Conservation (phyloP, 2,797 vertebrate species). For the Taeniopygia guttata region DNA sequence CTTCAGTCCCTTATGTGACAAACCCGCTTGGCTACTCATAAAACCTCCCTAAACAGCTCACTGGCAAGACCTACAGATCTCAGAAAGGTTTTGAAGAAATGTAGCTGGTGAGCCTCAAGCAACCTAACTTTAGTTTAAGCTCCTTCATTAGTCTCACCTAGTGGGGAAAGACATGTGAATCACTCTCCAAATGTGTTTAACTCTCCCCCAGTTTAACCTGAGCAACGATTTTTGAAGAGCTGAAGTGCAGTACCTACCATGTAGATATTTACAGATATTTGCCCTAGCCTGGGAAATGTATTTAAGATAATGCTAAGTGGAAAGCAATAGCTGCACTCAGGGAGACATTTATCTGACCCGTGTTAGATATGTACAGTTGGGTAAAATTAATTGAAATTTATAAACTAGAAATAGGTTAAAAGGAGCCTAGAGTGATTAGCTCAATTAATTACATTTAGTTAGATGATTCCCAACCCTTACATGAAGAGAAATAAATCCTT, state of each 20-base stretch:
- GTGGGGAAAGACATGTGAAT: not conserved
- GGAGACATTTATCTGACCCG: not conserved
- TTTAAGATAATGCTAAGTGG: not conserved
- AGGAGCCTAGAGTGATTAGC: not conserved
- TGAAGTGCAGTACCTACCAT: not conserved
- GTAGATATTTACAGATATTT: not conserved
- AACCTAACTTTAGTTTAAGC: not conserved
- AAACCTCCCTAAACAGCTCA: not conserved
- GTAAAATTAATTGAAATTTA: slow-evolving; percentile 16
- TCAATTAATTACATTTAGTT: slow-evolving; percentile 34
- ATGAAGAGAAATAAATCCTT: not conserved
- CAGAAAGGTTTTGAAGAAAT: not conserved
- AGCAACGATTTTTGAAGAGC: not conserved
- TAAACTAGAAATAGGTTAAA: slow-evolving; percentile 14
- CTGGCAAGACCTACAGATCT: not conserved
- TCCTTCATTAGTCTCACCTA: not conserved
- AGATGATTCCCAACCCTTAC: not conserved
- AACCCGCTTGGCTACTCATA: not conserved
- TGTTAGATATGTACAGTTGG: not conserved
- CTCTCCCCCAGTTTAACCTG: not conserved
- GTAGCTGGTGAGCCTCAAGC: not conserved
- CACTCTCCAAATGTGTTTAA: not conserved
- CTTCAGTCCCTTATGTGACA: not conserved
- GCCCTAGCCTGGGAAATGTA: not conserved
- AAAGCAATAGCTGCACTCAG: not conserved